phyloP scores from a whole-genome alignment of 2,797 vertebrate genomes.

The Poecilia picta region DNA sequence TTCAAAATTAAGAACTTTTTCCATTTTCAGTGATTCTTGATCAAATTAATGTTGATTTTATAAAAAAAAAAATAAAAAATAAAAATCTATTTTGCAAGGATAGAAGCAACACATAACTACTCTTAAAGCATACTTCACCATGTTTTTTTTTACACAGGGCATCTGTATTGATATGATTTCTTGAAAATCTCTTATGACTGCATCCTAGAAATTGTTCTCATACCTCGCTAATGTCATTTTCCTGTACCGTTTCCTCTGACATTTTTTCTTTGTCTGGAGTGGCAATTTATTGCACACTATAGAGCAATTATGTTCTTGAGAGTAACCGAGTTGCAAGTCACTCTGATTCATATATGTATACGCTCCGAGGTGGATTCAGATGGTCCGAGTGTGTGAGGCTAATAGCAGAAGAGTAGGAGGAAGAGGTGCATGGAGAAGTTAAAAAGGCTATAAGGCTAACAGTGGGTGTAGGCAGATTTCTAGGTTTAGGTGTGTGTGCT shows the following conservation, averaged over 20 bases:
- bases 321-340: conserved; percentile 57
- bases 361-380: conserved; percentile 63
- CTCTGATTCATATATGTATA: conserved; percentile 61
- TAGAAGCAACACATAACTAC: conserved; percentile 18
- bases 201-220: conserved; percentile 23
- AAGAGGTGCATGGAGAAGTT: conserved; percentile 62
- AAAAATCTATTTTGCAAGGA: conserved; percentile 11
- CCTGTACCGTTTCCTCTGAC: neutral
- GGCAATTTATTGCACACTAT: conserved; percentile 31
- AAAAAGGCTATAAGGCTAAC: conserved; percentile 64
- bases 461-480: conserved; percentile 59
- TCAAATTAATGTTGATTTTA: neutral
- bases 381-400: conserved; percentile 69
- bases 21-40: neutral
- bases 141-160: conserved; percentile 9
- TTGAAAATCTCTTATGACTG: conserved; percentile 24
- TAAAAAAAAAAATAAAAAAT: neutral
- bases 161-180: conserved; percentile 10
- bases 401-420: conserved; percentile 75
- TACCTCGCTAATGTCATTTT: conserved; percentile 32
- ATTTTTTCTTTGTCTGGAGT: conserved; percentile 15
- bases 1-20: neutral
- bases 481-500: conserved; percentile 47
- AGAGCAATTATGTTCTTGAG: conserved; percentile 59
- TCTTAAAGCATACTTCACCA: neutral